phyloP scores from a whole-genome alignment of 2,888 invertebrate species.

The Agriotes lineatus region DNA sequence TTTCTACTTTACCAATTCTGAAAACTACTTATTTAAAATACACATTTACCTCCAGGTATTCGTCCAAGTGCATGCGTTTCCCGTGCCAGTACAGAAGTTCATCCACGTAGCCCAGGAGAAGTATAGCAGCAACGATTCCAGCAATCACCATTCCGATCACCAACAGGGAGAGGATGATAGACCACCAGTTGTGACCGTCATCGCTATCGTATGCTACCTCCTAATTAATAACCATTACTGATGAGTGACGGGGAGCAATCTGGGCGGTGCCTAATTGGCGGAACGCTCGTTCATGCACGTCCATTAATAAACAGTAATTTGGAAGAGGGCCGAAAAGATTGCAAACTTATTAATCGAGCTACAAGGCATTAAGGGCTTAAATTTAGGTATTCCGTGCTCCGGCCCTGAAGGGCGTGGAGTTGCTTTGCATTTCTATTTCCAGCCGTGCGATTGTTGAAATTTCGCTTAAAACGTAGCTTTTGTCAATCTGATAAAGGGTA shows the following conservation, averaged over 20 bases:
- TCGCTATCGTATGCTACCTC: constrained; percentile 81
- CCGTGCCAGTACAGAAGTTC: constrained; percentile 91
- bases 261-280: neutral
- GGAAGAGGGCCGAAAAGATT: constrained; percentile 4
- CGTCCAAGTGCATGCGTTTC: constrained; percentile 86
- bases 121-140: constrained; percentile 90
- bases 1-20: too few relatives aligned
- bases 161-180: constrained; percentile 87
- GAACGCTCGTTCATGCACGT: constrained; percentile 7
- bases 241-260: neutral
- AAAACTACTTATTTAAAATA: too few relatives aligned
- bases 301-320: constrained; percentile 10
- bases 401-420: neutral
- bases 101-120: constrained; percentile 90
- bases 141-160: constrained; percentile 90
- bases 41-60: constrained; percentile 81
- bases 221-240: constrained; percentile 63
- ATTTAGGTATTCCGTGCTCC: constrained; percentile 1
- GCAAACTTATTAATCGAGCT: neutral
- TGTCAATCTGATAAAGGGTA: constrained; percentile 22
- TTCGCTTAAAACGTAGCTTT: neutral
- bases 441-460: neutral
- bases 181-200: constrained; percentile 91
- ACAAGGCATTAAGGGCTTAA: neutral
- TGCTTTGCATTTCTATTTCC: constrained; percentile 2